A percentile compares a stretch with the other conserved stretches of the same genome.
These are phyloP conservation scores for Drosophila vallismaia DNA, from an alignment of 2,888 invertebrate genomes.

Conservation along the genomic window DNA sequence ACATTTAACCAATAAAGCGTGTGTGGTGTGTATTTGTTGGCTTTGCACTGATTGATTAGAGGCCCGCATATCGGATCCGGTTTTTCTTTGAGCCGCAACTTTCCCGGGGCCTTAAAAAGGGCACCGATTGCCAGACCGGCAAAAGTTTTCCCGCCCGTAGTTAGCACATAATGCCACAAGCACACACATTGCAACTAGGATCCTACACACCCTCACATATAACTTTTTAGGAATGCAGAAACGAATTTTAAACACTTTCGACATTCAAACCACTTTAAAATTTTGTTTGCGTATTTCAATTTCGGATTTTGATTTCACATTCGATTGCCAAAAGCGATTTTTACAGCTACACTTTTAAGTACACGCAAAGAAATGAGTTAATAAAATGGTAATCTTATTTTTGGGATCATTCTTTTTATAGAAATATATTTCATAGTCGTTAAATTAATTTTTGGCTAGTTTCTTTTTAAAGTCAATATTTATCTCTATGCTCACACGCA, in stretches of 20 bases:
- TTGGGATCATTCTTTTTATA: not conserved
- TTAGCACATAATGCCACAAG: constrained; percentile 66
- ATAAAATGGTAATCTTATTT: not conserved
- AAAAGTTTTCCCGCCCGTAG: constrained; percentile 52
- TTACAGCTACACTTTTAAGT: constrained; percentile 17
- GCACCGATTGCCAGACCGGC: not conserved
- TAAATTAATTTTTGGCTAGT: not conserved
- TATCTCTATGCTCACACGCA: not conserved
- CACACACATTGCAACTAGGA: constrained; percentile 11
- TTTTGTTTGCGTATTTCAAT: constrained; percentile 74
- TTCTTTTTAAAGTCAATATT: not conserved
- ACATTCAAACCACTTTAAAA: constrained; percentile 66
- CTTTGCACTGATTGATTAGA: constrained; percentile 38
- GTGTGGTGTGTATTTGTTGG: constrained; percentile 24
- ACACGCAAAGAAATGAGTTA: constrained; percentile 3
- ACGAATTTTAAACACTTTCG: constrained; percentile 66
- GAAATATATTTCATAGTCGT: not conserved
- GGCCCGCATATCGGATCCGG: constrained; percentile 28
- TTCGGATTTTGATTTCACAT: constrained; percentile 70
- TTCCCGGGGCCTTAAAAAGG: constrained; percentile 3
- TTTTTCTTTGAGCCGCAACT: constrained; percentile 13
- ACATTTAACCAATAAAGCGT: constrained; percentile 53
- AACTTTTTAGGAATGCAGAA: constrained; percentile 33
- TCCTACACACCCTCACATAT: constrained; percentile 1
- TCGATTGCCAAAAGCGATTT: constrained; percentile 71